Base-by-base conservation (phyloP, 2,113 vertebrate species). In the Recurvirostra avosetta region DNA sequence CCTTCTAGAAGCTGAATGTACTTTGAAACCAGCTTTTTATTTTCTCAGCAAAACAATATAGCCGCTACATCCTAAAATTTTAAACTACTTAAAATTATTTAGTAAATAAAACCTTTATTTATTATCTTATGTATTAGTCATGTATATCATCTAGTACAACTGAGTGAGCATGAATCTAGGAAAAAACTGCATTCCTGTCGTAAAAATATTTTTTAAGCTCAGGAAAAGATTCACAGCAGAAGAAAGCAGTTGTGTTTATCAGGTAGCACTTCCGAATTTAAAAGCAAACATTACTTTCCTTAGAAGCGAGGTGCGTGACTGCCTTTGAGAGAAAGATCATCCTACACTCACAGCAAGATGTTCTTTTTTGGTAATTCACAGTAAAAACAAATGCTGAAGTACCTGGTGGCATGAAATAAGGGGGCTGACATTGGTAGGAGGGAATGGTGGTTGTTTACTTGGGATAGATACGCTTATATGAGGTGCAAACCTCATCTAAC, bases 401-500 rank as follows among this genome's bases (percentile, higher is more conserved):
- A 83, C 62, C 95, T 88, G 88, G 75, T 84, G 56, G 86, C 59
- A 55, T 38, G 61, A 94, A 95, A 88, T 59, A 75, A 79, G 86
- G 90, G 91, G 73, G 76, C 49, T 96, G 82, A 95, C 94, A 86
- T 65, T 88, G 94, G 96, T 68, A 81, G 78, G 67, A 84, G 72
- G 88, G 76, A 93, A 59, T 4, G 76, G 70, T 49, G 34, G 85
- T 93, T 98, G 97, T 98, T 98, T 97, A 93, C 92, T 62, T 11
- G 25, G 81, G 76, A 80, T 96, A 50, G 95, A 96, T 96, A 97
- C 1, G 34, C 96, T 98, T 79, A 15, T 72, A 71, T 74, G 95
- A 98, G 96, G 97, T 94, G 93, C 97, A 96, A 97, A 97, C 94
- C 96, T 98, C 97, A 96, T 97, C 92, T 97, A 98, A 91, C 97